Evolutionary conservation across 2,888 invertebrate species (phyloP), one percentile per base, ranked within the genome.

Genomic region (Oegoconia quadripuncta): DNA sequence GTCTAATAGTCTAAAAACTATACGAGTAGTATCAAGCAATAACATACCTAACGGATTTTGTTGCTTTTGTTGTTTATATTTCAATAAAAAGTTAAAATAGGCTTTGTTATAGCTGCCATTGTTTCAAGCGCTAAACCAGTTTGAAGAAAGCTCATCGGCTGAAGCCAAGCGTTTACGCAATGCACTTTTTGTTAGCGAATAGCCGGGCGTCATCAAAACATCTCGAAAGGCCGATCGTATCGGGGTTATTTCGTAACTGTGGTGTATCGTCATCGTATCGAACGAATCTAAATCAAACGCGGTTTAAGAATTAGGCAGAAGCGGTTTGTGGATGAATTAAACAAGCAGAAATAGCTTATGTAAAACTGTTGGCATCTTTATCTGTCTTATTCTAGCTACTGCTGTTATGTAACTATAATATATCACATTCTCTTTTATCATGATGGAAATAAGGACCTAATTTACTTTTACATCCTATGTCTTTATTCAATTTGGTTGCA

Each of bases 191-290:
- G 70, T 71, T 66, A 63, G 64, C 62, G 60, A 64, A 69, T 60
- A 50, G 46, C 44, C n/a, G n/a, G 53, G 59, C 71, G 74, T 70
- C 78, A 72, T 71, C 74, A 69, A 65, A 73, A 71, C 77, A 74
- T 78, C 80, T 79, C 63, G 70, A 72, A 71, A 74, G 70, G 65
- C 52, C 50, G 77, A 81, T 82, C 56, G 57, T 78, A 82, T 82
- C 81, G 59, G 50, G 31, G 41, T 23, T 38, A 57, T 82, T 76
- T 78, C 79, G 75, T 82, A 82, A 82, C 68, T 61, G 64, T 70
- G 59, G 62, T 51, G 59, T 71, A 74, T 74, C 64, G 60, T 23
- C 4, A n/a, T 42, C 44, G 50, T 55, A 68, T 69, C 60, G 58
- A 52, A 57, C 48, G 36, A 53, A 59, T 69, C 63, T 66, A 48